Conservation (phyloP, 2,888 invertebrate genomes). For the Zhuqinia jingwanae region DNA sequence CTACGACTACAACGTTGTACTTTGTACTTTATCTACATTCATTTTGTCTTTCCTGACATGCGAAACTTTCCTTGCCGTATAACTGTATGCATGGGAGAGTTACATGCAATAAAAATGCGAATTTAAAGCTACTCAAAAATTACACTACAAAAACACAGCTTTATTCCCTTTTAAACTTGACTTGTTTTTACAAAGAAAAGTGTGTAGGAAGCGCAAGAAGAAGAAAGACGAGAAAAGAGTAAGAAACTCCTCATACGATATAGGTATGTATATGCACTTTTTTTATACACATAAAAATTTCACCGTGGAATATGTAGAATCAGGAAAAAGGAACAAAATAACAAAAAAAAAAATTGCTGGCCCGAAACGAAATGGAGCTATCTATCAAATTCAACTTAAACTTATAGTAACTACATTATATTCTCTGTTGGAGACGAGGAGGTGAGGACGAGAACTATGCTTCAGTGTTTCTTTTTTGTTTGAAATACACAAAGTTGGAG, state of each 20-base stretch:
- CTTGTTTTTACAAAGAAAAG: too few species aligned
- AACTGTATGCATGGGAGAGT: too few species aligned
- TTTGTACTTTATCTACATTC: too few species aligned
- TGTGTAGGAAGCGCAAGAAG: background rate
- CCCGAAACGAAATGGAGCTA: background rate
- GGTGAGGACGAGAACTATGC: background rate
- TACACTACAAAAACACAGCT: too few species aligned
- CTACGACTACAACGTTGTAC: too few species aligned
- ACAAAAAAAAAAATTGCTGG: background rate
- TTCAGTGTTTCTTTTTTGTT: too few species aligned
- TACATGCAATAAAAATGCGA: background rate
- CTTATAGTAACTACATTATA: slow-evolving; percentile 34
- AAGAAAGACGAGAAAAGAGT: background rate
- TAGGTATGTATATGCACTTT: background rate
- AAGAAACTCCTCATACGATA: slow-evolving; percentile 7
- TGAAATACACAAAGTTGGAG: background rate
- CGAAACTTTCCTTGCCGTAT: too few species aligned
- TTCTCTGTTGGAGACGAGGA: slow-evolving; percentile 2
- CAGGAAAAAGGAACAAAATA: background rate
- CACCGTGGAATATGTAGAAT: background rate
- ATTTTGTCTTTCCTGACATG: too few species aligned
- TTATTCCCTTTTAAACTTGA: slow-evolving; percentile 9
- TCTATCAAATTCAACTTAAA: slow-evolving; percentile 18
- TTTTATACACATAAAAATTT: slow-evolving; percentile 11
- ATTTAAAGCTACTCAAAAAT: slow-evolving; percentile 22